Evolutionary conservation across 2,113 vertebrate genomes (phyloP), one percentile per base, ranked within the genome.

Genomic region (Urocolius indicus): DNA sequence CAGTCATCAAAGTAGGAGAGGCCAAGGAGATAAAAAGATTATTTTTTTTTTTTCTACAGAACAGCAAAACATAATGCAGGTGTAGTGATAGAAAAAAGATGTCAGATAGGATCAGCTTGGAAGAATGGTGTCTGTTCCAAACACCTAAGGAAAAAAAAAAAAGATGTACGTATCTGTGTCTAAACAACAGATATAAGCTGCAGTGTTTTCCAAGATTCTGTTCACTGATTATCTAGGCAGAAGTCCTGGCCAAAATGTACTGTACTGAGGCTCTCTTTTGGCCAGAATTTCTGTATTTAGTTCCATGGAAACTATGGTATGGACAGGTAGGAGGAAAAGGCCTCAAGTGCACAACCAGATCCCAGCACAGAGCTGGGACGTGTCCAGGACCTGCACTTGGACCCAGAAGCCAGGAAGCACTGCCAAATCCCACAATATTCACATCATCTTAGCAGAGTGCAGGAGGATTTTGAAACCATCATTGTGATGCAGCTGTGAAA

Each of bases 311-410:
- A 95, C 30, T 77, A 13, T 32, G 55, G 87, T 76, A 96, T 1
- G 27, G 90, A 93, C 91, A 97, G 96, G 94, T 96, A 97, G 95
- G 89, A 97, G 90, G 85, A 77, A 83, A 84, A 86, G 72, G 19
- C 52, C 71, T 80, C 90, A 86, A 92, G 29, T 24, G 36, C 36
- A 52, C 82, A 87, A 68, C 45, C 84, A 91, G 86, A 88, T 94
- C 90, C 72, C 88, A 93, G 73, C 65, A 6, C 23, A 93, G 78
- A n/a, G 59, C 59, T 95, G 95, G 90, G 90, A 55, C 0, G 11
- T 12, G 22, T 88, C 96, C 96, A 95, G 90, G 67, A 45, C 23
- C 82, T 88, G 88, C 68, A 9, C 75, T 95, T 90, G 94, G 95
- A 77, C 51, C 75, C 86, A 90, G 88, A 32, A 93, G 79, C 85